These are phyloP conservation scores for Ennomos fuscantarius DNA, from an alignment of 2,888 invertebrate genomes.

Conservation along the genomic window DNA sequence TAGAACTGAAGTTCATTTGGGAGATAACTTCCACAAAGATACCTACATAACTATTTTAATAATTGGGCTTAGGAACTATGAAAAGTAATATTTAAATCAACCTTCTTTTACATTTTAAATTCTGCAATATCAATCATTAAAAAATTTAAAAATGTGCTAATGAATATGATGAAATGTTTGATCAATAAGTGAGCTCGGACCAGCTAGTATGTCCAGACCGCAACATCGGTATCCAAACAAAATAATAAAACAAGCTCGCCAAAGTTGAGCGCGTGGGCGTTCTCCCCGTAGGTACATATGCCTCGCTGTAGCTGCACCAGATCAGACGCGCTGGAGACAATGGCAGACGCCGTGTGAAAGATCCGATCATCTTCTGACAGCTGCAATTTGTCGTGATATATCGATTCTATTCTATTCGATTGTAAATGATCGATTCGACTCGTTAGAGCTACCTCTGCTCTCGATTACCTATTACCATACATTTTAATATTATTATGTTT, in stretches of 20 bases:
- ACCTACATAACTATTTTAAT: too few species aligned
- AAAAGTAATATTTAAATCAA: too few species aligned
- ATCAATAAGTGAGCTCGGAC: too few species aligned
- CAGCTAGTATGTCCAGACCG: too few species aligned
- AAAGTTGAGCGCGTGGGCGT: slow-evolving; percentile 4
- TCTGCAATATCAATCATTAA: too few species aligned
- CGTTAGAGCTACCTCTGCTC: slow-evolving; percentile 39
- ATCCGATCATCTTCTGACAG: slow-evolving; percentile 41
- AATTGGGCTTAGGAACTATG: too few species aligned
- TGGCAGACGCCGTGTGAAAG: slow-evolving; percentile 45
- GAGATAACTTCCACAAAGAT: too few species aligned
- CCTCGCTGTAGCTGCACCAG: slow-evolving; percentile 7
- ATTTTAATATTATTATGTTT: slow-evolving; percentile 49
- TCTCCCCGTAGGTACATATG: background rate
- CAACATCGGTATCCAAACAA: background rate
- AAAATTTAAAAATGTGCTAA: too few species aligned
- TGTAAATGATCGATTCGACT: slow-evolving; percentile 51
- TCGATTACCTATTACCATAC: slow-evolving; percentile 47
- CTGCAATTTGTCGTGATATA: slow-evolving; percentile 48
- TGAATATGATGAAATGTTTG: too few species aligned
- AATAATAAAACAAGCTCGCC: slow-evolving; percentile 1
- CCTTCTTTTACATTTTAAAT: too few species aligned
- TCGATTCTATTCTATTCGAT: slow-evolving; percentile 45
- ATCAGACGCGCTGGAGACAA: slow-evolving; percentile 35
- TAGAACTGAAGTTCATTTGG: too few species aligned